Percentiles rank a stretch among this genome's conserved stretches.
Evolutionary conservation across 2,797 vertebrate genomes (phyloP).

Genomic region (Pagetopsis macropterus): DNA sequence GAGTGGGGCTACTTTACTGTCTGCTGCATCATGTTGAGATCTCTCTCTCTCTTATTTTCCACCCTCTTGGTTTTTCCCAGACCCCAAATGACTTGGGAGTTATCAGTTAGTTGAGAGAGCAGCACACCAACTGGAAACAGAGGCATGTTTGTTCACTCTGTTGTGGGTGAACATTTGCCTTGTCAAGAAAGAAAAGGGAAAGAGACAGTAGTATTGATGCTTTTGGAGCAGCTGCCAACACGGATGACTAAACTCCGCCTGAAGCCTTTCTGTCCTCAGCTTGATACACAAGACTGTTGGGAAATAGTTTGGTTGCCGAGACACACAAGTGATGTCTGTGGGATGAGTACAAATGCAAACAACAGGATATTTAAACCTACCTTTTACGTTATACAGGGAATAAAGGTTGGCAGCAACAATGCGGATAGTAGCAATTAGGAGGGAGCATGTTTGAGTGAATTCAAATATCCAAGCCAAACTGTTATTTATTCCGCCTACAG

Average conservation of each 20-base stretch:
- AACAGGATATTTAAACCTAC: conserved; percentile 45
- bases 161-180: conserved; percentile 64
- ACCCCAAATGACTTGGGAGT: conserved; percentile 35
- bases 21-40: conserved; percentile 45
- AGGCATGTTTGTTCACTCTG: conserved; percentile 68
- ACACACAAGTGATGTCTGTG: conserved; percentile 48
- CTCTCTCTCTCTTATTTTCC: conserved; percentile 25
- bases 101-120: conserved; percentile 27
- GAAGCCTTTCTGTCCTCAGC: conserved; percentile 60
- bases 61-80: conserved; percentile 19
- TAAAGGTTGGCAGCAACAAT: conserved; percentile 59
- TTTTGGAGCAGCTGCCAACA: conserved; percentile 73
- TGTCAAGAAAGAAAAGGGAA: conserved; percentile 43
- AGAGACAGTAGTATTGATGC: conserved; percentile 70
- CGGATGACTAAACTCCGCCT: conserved; percentile 71
- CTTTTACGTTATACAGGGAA: conserved; percentile 60
- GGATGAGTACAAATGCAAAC: conserved; percentile 56
- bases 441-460: conserved; percentile 50
- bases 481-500: conserved; percentile 67
- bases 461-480: conserved; percentile 46
- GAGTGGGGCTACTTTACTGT: conserved; percentile 31
- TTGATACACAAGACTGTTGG: conserved; percentile 62
- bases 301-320: conserved; percentile 61
- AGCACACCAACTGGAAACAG: conserved; percentile 58
- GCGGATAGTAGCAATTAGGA: conserved; percentile 59